Conservation (phyloP, 2,113 vertebrate genomes). For the human (Homo sapiens) region DNA sequence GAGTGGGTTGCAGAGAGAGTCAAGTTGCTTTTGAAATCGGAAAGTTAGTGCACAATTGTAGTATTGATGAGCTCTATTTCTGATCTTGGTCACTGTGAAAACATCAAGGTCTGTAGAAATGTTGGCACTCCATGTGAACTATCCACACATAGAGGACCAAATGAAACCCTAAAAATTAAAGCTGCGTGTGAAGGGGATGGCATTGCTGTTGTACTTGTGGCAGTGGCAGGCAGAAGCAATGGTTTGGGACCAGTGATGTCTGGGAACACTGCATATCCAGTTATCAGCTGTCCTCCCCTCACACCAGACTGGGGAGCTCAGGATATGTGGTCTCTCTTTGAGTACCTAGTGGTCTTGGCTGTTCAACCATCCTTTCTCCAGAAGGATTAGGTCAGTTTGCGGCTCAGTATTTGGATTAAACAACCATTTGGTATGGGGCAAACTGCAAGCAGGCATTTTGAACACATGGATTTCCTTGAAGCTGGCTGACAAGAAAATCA, state of each 20-base stretch:
- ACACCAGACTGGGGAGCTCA: constrained; percentile 97
- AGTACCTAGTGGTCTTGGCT: constrained; percentile 94
- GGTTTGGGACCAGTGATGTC: constrained; percentile 97
- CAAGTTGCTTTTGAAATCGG: constrained; percentile 91
- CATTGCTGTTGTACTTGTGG: constrained; percentile 94
- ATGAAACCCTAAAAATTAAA: constrained; percentile 98
- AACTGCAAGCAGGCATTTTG: constrained; percentile 90
- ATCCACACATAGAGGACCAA: constrained; percentile 97
- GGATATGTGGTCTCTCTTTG: constrained; percentile 97
- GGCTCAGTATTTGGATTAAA: constrained; percentile 94
- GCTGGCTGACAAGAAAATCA: constrained; percentile 93
- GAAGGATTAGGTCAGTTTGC: constrained; percentile 96
- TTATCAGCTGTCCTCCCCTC: constrained; percentile 96
- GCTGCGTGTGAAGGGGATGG: constrained; percentile 97
- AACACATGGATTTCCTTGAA: constrained; percentile 97
- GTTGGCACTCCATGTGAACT: constrained; percentile 93
- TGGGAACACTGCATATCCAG: constrained; percentile 95
- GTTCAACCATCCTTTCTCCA: constrained; percentile 93
- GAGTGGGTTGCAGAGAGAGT: constrained; percentile 98
- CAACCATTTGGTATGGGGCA: constrained; percentile 95
- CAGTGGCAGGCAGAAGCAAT: constrained; percentile 97
- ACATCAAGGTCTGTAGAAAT: constrained; percentile 90
- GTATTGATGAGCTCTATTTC: constrained; percentile 97
- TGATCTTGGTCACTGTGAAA: constrained; percentile 93
- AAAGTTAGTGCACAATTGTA: constrained; percentile 89